Conservation (phyloP, 1,140 invertebrate species). For the Choristoneura fumiferana region DNA sequence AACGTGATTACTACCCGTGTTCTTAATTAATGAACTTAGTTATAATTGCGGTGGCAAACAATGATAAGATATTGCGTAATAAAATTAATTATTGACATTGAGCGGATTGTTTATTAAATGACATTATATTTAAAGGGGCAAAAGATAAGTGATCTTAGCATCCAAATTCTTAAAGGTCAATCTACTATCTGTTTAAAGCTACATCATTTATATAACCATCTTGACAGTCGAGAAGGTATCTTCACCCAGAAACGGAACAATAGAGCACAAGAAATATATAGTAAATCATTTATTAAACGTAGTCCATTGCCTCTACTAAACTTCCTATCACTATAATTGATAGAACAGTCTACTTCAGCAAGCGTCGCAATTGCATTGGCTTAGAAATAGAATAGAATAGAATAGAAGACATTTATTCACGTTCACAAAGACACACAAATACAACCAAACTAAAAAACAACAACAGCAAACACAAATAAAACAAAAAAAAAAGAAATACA, state of each 20-base stretch:
- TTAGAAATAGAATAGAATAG: background rate
- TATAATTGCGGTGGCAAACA: constrained; percentile 11
- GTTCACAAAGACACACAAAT: no score
- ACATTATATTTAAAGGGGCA: background rate
- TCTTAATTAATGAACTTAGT: constrained; percentile 9
- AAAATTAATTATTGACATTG: constrained; percentile 8
- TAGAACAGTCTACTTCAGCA: no score
- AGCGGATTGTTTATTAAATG: background rate
- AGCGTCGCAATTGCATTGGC: background rate
- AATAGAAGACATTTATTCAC: no score
- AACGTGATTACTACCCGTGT: constrained; percentile 10
- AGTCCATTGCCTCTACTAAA: no score
- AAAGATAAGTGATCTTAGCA: background rate
- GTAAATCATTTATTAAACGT: no score
- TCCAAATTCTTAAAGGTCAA: background rate
- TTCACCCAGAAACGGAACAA: background rate
- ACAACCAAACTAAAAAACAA: no score
- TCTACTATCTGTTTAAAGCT: background rate
- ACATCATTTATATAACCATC: background rate
- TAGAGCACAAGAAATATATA: background rate
- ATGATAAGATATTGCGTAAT: background rate
- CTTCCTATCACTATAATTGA: no score
- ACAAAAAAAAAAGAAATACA: no score
- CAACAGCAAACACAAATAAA: no score
- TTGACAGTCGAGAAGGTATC: background rate